Base-by-base conservation (phyloP, 1,140 invertebrate species). In the Macrostomum lignano region DNA sequence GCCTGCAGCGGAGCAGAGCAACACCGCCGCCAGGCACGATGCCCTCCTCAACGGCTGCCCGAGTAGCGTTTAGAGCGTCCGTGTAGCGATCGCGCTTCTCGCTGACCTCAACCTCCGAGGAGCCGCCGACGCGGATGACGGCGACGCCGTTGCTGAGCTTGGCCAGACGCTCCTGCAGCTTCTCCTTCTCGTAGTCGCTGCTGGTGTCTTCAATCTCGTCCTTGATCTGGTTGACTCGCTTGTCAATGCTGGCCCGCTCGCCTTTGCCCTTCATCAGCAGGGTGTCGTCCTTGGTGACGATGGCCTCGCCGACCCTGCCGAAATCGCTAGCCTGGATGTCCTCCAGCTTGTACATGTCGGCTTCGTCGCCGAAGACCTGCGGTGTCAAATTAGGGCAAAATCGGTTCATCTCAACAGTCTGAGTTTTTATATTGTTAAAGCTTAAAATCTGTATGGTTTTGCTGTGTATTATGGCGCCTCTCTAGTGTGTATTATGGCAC, bases 11-110 rank as follows among this genome's bases (percentile, higher is more conserved):
- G 7, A 96, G 63, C 0, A 98, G 66, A 37, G 88, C 88, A 42
- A 75, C 77, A 38, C 88, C 91, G 65, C 88, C 73, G 45, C 91
- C 91, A 36, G 88, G 79, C 46, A 98, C 88, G 59, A 98, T 96
- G 41, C 91, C 91, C 62, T 98, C 91, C 57, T 94, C 88, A 39
- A 99, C 78, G 31, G 91, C 91, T 38, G 91, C 91, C 17, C 84
- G 65, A 1, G 91, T 99, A 0, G 91, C 91, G 61, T 86, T 86
- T 7, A 99, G 58, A 1, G 91, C 91, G 65, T 99, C 91, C 51
- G 78, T 86, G 1, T 96, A 86, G 41, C 91, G 66, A 48, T 98
- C 91, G 55, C 98, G 98, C 62, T 96, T 96, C 57, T 96, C 88
- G 51, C 88, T 93, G 0, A 96, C 86, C 61, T 98, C 88, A 22